Evolutionary conservation across 1,140 invertebrate species (phyloP).

Genomic region (Atta cephalotes): DNA sequence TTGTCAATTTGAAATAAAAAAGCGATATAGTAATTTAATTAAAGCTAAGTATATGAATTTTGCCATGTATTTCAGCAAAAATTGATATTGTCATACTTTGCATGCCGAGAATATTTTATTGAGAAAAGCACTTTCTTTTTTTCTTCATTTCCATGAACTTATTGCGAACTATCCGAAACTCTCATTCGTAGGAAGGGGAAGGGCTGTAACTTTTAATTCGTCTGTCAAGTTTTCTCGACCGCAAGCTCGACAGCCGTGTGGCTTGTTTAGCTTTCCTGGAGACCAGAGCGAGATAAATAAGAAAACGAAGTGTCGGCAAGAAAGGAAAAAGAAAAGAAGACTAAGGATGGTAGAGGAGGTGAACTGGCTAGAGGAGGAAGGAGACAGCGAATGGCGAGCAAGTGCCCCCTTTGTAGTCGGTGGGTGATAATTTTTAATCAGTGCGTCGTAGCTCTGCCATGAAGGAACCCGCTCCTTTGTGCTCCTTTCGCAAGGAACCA

Average conservation of each 20-base stretch:
- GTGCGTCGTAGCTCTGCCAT: slow-evolving; percentile 75
- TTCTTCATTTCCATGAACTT: neutral
- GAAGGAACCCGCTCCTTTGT: slow-evolving; percentile 74
- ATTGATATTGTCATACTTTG: neutral
- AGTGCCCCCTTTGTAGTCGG: slow-evolving; percentile 78
- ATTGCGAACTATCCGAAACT: neutral
- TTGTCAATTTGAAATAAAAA: too few relatives aligned
- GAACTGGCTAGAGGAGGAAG: slow-evolving; percentile 21
- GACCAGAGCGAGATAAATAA: slow-evolving; percentile 73
- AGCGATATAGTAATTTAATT: neutral
- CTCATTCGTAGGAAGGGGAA: neutral
- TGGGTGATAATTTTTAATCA: slow-evolving; percentile 83
- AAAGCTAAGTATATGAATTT: neutral
- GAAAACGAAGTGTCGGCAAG: slow-evolving; percentile 61
- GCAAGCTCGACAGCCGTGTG: slow-evolving; percentile 63
- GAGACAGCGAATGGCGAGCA: slow-evolving; percentile 57
- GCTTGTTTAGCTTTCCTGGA: slow-evolving; percentile 73
- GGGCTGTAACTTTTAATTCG: slow-evolving; percentile 78
- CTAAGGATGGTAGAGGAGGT: neutral
- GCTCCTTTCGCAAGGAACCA: slow-evolving; percentile 69
- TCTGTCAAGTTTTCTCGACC: slow-evolving; percentile 73
- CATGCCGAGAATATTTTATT: slow-evolving; percentile 5
- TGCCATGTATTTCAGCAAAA: too few relatives aligned
- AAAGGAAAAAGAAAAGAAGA: slow-evolving; percentile 42
- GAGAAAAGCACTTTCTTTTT: neutral